phyloP scores from a whole-genome alignment of 1,140 invertebrate species.

The Hyles euphorbiae region DNA sequence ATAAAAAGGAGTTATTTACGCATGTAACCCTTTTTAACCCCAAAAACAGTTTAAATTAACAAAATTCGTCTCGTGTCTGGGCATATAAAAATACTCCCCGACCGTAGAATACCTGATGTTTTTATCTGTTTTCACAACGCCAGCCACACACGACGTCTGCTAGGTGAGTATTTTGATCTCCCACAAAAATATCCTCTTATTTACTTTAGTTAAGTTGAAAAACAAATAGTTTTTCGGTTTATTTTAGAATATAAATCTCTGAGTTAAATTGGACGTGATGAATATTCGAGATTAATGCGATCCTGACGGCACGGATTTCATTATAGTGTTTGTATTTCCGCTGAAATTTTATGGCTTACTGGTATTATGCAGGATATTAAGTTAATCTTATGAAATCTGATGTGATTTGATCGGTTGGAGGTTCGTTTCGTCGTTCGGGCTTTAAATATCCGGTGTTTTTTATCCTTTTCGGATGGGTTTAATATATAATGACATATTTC shows the following conservation, averaged over 20 bases:
- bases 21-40: no score
- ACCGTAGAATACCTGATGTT: not conserved
- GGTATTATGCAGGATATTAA: not conserved
- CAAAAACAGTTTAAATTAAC: no score
- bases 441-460: no score
- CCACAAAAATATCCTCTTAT: conserved; percentile 15
- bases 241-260: not conserved
- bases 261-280: conserved; percentile 1
- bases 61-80: no score
- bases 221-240: conserved; percentile 11
- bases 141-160: conserved; percentile 14
- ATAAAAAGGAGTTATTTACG: no score
- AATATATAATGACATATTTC: no score
- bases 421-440: no score
- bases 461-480: no score
- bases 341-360: no score
- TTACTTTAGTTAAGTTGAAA: conserved; percentile 17
- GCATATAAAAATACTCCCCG: not conserved
- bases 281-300: conserved; percentile 1
- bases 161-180: conserved; percentile 15
- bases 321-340: no score
- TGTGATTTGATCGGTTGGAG: no score
- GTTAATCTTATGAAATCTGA: not conserved
- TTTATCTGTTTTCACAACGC: conserved; percentile 9
- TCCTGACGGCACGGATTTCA: no score